Percentiles rank a stretch among this genome's conserved stretches.
Conservation (phyloP, 2,797 vertebrate genomes). For the Chaetodon trifasciatus region DNA sequence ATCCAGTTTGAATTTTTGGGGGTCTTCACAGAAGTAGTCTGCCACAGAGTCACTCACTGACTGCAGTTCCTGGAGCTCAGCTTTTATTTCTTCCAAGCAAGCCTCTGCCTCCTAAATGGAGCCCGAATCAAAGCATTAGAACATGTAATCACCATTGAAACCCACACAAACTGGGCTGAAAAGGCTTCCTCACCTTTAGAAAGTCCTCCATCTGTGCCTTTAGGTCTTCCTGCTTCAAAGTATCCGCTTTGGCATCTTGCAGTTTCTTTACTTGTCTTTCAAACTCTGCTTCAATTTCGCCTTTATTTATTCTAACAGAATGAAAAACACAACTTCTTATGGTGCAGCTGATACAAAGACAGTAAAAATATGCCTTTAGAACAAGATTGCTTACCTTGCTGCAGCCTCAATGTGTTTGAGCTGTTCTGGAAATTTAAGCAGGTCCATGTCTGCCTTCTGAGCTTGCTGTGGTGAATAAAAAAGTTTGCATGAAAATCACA, state of each 20-base stretch:
- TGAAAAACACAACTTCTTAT: not conserved
- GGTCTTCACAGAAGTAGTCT: constrained; percentile 89
- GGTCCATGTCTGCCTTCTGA: constrained; percentile 79
- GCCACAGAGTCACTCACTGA: constrained; percentile 78
- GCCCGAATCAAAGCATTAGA: constrained; percentile 16
- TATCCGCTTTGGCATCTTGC: constrained; percentile 63
- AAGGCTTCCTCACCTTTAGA: constrained; percentile 72
- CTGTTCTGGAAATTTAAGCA: constrained; percentile 85
- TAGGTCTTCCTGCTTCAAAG: constrained; percentile 81
- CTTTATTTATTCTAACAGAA: constrained; percentile 81
- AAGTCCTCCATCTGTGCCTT: constrained; percentile 85
- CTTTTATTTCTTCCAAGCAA: constrained; percentile 72
- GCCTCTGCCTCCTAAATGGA: constrained; percentile 79
- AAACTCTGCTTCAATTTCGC: constrained; percentile 85
- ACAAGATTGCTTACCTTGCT: constrained; percentile 74
- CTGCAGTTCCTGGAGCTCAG: constrained; percentile 73
- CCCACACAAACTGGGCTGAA: not conserved
- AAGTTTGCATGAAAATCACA: constrained; percentile 9
- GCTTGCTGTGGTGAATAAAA: constrained; percentile 83
- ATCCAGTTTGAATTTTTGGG: constrained; percentile 83
- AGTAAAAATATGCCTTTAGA: not conserved
- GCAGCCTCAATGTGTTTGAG: constrained; percentile 84
- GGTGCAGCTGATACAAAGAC: not conserved
- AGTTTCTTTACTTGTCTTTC: constrained; percentile 79
- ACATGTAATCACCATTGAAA: not conserved